Evolutionary conservation across 2,113 vertebrate genomes (phyloP).

Genomic region (Daubentonia madagascariensis): DNA sequence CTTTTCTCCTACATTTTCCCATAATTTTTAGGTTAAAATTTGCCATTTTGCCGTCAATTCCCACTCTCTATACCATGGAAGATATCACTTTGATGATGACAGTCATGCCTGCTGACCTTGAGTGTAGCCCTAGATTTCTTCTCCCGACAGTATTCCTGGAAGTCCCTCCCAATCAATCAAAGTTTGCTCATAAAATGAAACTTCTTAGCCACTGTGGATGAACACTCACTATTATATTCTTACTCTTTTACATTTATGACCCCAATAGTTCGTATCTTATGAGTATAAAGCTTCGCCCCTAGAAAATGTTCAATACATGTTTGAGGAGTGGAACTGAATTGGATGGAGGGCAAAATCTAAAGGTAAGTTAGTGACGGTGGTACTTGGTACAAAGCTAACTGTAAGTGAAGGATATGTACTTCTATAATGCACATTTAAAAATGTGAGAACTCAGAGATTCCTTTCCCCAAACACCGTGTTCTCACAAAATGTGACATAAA

Average conservation of each 20-base stretch:
- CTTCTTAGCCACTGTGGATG: neutral
- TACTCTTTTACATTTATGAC: neutral
- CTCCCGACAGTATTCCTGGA: neutral
- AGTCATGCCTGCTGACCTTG: neutral
- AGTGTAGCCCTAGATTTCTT: neutral
- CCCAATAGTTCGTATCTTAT: neutral
- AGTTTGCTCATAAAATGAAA: neutral
- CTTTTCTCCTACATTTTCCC: neutral
- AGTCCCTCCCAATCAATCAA: neutral
- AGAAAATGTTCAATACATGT: neutral
- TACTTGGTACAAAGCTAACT: neutral
- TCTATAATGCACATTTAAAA: neutral
- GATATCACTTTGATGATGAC: neutral
- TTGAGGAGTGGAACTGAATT: neutral
- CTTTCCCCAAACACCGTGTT: slow-evolving; percentile 43
- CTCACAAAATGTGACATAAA: slow-evolving; percentile 36
- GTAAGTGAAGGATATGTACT: neutral
- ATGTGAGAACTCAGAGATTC: neutral
- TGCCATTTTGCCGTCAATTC: neutral
- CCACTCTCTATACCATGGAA: neutral
- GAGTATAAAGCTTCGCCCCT: neutral
- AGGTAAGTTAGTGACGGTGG: neutral
- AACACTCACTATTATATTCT: neutral
- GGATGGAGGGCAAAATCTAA: neutral
- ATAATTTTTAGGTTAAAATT: neutral